Percentiles rank a stretch among this genome's conserved stretches.
Conservation (phyloP, 2,797 vertebrate genomes). For the Halcyon smyrnensis region DNA sequence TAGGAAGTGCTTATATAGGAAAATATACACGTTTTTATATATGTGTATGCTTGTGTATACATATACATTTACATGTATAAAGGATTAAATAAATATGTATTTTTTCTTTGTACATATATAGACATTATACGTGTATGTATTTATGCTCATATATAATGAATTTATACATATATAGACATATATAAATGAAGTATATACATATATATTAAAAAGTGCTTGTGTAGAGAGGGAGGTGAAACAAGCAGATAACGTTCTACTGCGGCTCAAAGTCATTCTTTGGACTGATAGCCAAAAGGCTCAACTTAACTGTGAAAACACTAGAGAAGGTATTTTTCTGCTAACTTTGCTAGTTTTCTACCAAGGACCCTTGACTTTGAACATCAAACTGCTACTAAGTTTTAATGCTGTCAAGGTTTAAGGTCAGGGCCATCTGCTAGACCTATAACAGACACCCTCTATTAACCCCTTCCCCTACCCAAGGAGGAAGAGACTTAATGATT, state of each 20-base stretch:
- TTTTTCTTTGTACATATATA: not conserved
- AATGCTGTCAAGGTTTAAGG: too few species aligned
- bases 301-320: not conserved
- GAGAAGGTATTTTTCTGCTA: not conserved
- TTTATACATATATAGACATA: not conserved
- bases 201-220: not conserved
- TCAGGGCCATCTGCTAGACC: too few species aligned
- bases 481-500: too few species aligned
- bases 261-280: not conserved
- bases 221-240: fast-evolving
- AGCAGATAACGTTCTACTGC: not conserved
- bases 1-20: not conserved
- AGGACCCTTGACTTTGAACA: not conserved
- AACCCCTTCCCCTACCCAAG: too few species aligned
- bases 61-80: not conserved
- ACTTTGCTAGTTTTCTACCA: not conserved
- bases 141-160: not conserved
- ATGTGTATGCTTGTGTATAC: not conserved
- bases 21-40: not conserved
- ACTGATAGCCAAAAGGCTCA: not conserved
- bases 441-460: too few species aligned
- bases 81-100: not conserved
- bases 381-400: not conserved
- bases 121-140: not conserved
- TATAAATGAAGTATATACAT: not conserved